Conservation (phyloP, 2,888 invertebrate species). For the Nephrocerus scutellatus region DNA sequence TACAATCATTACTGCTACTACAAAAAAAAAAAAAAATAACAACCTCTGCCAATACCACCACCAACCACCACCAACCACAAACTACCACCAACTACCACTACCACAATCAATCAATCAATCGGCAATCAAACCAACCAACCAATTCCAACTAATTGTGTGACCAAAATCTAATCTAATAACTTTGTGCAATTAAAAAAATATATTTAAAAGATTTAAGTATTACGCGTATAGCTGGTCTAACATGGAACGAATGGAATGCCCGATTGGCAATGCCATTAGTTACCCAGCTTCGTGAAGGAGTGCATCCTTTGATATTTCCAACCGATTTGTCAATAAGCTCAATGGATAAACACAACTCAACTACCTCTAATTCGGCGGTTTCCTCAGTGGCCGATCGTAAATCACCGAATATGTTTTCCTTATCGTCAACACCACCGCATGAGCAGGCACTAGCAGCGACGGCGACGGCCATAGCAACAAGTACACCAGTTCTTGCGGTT, state of each 20-base stretch:
- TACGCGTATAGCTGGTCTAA: conserved; percentile 60
- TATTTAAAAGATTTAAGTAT: conserved; percentile 63
- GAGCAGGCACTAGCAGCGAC: conserved; percentile 14
- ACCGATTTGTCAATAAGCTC: conserved; percentile 42
- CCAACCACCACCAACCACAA: conserved; percentile 13
- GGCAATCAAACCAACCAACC: too few species aligned
- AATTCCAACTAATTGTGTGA: too few species aligned
- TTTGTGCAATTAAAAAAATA: too few species aligned
- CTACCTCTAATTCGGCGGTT: conserved; percentile 18
- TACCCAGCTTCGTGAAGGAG: conserved; percentile 53
- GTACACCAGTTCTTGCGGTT: conserved; percentile 11
- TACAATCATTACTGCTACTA: conserved; percentile 3
- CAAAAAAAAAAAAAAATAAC: conserved; percentile 2
- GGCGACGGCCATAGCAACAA: conserved; percentile 15
- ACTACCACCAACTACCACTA: conserved; percentile 19
- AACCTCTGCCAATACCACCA: too few species aligned
- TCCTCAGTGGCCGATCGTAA: conserved; percentile 28
- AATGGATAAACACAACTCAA: conserved; percentile 35
- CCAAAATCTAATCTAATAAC: too few species aligned
- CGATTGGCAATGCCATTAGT: conserved; percentile 66
- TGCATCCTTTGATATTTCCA: conserved; percentile 45
- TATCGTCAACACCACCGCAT: conserved; percentile 24
- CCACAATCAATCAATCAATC: conserved; percentile 16
- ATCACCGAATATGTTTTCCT: conserved; percentile 28
- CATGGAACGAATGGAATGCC: conserved; percentile 70